Evolutionary conservation across 2,888 invertebrate genomes (phyloP), one percentile per base, ranked within the genome.

Genomic region (Galerucella nymphaeae): DNA sequence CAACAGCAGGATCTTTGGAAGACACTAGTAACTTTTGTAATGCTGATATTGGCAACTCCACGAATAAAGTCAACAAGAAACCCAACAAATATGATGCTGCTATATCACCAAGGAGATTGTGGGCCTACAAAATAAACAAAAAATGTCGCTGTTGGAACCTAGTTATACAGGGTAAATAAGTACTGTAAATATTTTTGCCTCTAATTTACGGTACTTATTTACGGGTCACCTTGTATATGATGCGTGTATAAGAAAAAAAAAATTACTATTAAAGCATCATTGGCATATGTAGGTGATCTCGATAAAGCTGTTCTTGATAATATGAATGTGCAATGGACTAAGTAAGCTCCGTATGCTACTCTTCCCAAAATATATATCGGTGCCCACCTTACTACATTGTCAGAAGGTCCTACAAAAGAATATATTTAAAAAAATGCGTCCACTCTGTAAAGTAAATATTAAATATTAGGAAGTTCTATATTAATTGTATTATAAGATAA

Each of bases 11-110:
- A 58, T 66, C 16, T 57, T 48, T 64, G 13, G 58, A n/a, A 8
- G 63, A 57, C 14, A 73, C 18, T 10, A 73, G 74, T n/a, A 77
- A 13, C 66, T 81, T 81, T 71, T 81, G 80, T n/a, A 82, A 8
- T 55, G 80, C 79, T 11, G 76, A 75, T 13, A 79, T 72, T 6
- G 82, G 82, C 74, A 81, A 74, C 73, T 82, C 82, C 13, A 82
- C 73, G 9, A 79, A 72, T n/a, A 82, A 58, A 50, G 76, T 78
- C 48, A 82, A 1, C 1, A 79, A 6, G 16, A 72, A 14, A 8
- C 77, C 78, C 30, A 71, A 57, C 9, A 77, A 45, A 67, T 78
- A 81, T 1, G 80, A 71, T n/a, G 76, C n/a, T 38, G 48, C 30
- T n/a, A 74, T n/a, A 68, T 74, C 74, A n/a, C 62, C 74, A 13